A percentile compares a stretch with the other conserved stretches of the same genome.
Conservation (phyloP, 35 echinoderm and acorn worm genomes). For the Holothuria glaberrima region DNA sequence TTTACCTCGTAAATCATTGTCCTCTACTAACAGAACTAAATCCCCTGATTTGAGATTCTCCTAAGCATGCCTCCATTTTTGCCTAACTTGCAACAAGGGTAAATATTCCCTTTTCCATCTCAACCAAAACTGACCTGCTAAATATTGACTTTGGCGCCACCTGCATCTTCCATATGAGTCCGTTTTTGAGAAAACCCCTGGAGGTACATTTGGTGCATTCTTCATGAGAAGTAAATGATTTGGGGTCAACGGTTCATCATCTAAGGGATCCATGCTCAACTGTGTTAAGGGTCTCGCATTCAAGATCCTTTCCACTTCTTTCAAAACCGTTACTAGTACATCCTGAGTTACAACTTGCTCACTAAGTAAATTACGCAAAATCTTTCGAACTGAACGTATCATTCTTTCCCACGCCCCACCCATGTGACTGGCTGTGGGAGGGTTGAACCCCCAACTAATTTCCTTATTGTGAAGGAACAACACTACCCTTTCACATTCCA, state of each 20-base stretch:
- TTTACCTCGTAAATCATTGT: slow-evolving; percentile 23
- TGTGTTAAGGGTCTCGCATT: slow-evolving; percentile 64
- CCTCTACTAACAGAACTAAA: too few species aligned
- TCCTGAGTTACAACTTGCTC: slow-evolving; percentile 54
- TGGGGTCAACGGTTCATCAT: slow-evolving; percentile 63
- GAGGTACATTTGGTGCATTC: slow-evolving; percentile 15
- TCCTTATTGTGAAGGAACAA: not conserved
- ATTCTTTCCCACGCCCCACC: slow-evolving; percentile 64
- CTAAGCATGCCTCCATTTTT: slow-evolving; percentile 55
- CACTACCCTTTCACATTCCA: slow-evolving; percentile 15
- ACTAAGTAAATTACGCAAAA: slow-evolving; percentile 53
- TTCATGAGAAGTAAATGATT: slow-evolving; percentile 61
- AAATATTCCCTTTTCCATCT: slow-evolving; percentile 71
- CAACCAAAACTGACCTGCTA: slow-evolving; percentile 68
- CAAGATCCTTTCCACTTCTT: slow-evolving; percentile 62
- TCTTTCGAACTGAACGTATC: slow-evolving; percentile 55
- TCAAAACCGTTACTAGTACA: slow-evolving; percentile 35
- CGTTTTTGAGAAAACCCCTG: slow-evolving; percentile 51
- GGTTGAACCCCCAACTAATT: slow-evolving; percentile 57
- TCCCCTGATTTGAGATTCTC: too few species aligned
- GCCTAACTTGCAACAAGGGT: slow-evolving; percentile 61
- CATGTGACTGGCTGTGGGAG: slow-evolving; percentile 67
- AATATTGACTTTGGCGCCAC: slow-evolving; percentile 68
- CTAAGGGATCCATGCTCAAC: slow-evolving; percentile 46
- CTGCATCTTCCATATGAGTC: not conserved